A percentile compares a stretch with the other conserved stretches of the same genome.
phyloP scores from a whole-genome alignment of 2,888 invertebrate genomes.

The Galerucella nymphaeae region DNA sequence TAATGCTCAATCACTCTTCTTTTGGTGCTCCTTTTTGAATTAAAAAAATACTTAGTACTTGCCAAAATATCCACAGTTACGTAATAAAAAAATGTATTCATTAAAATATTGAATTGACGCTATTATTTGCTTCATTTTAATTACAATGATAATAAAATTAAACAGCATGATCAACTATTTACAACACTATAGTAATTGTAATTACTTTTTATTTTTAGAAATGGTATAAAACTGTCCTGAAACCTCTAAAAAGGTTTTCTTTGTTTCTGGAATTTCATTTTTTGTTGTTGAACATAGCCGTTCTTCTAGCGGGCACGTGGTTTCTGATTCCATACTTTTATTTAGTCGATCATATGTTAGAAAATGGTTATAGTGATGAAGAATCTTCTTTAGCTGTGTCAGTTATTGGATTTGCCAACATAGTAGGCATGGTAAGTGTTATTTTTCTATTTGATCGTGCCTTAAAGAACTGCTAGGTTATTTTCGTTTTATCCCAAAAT shows the following conservation, averaged over 20 bases:
- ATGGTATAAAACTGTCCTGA: conserved; percentile 76
- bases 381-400: conserved; percentile 84
- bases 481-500: too few species aligned
- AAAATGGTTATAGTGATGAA: conserved; percentile 74
- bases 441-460: not conserved
- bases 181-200: not conserved
- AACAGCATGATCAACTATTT: not conserved
- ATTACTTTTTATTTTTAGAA: conserved; percentile 68
- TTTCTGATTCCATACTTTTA: conserved; percentile 96
- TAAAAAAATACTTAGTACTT: too few species aligned
- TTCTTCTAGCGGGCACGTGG: conserved; percentile 90
- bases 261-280: conserved; percentile 83
- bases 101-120: too few species aligned
- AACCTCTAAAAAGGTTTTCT: conserved; percentile 81
- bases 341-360: conserved; percentile 84
- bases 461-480: too few species aligned
- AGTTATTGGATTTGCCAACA: conserved; percentile 88
- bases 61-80: too few species aligned
- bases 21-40: too few species aligned
- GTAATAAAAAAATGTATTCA: too few species aligned
- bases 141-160: too few species aligned
- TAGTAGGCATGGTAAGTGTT: conserved; percentile 84
- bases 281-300: conserved; percentile 83
- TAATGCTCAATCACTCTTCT: too few species aligned
- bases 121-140: too few species aligned